Base-by-base conservation (phyloP, 1,140 invertebrate genomes). In the Andricus grossulariae region DNA sequence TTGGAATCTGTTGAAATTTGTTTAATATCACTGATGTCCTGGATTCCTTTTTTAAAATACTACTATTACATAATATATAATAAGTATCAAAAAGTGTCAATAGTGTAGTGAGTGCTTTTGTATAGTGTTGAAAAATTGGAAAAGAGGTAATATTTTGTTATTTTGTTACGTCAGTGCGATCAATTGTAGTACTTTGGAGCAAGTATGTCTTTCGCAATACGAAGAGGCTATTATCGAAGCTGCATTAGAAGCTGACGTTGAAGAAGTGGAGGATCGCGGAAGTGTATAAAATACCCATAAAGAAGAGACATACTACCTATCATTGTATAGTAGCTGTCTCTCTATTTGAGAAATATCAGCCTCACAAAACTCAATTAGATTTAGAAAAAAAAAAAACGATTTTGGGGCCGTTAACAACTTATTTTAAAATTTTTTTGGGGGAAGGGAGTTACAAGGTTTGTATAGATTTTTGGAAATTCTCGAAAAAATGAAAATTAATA, bases 271-370 rank as follows among this genome's bases (percentile, higher is more conserved):
- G 32, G 32, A 66, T 66, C 32, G 60, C 13, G 32, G 1, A 21
- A 45, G 25, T 21, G 60, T 66, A 66, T 66, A 66, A 66, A 66
- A 66, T 66, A 66, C 25, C 60, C 39, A 66, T 66, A 66, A 66
- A 66, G 32, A 66, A 5, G 25, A 66, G 60, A 45, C 25, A n/a
- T 66, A 32, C 39, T 39, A 66, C 32, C 60, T 32, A 66, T 16
- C 12, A 21, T 39, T 66, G 60, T 66, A 66, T 66, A 66, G 25
- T 66, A 66, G 25, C 25, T 66, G 60, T 32, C 60, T 66, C 32
- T 66, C 32, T n/a, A 45, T 45, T 39, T 66, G 32, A 66, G 39
- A 66, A 66, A 66, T 66, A 32, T 66, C 25, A 16, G 3, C 16
- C 13, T 39, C 10, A 66, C 60, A 39, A 66, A 66, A 66, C 39